Conservation (phyloP, 2,888 invertebrate species). For the Oscheius sp. region DNA sequence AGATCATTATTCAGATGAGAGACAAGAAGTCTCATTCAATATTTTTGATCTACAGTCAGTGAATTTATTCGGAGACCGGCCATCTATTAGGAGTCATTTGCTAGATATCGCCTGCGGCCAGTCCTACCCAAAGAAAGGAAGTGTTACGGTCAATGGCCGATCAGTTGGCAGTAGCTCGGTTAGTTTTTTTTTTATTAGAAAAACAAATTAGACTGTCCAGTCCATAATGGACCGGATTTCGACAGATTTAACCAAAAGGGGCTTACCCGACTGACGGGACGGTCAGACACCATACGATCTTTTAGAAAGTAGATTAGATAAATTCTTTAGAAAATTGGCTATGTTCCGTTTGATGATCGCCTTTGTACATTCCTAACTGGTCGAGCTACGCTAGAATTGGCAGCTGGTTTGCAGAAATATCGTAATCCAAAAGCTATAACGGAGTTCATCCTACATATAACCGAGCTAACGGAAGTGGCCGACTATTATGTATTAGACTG, state of each 20-base stretch:
- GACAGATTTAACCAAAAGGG: no score
- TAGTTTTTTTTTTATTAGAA: no score
- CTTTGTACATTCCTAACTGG: constrained; percentile 11
- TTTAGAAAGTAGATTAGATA: background rate
- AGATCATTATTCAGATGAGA: background rate
- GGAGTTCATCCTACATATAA: constrained; percentile 5
- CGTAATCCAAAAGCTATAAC: background rate
- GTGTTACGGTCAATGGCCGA: constrained; percentile 3
- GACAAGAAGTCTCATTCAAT: background rate
- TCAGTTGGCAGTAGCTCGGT: no score
- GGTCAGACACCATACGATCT: background rate
- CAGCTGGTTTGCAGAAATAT: background rate
- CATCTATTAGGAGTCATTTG: background rate
- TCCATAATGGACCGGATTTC: no score
- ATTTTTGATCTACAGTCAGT: constrained; percentile 2
- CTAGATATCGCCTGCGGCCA: constrained; percentile 24
- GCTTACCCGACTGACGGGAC: background rate
- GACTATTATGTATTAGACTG: background rate
- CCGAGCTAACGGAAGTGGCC: constrained; percentile 2
- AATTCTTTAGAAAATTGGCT: constrained; percentile 1
- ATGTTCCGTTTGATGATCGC: constrained; percentile 14
- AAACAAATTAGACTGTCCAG: no score
- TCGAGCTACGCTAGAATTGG: constrained; percentile 2
- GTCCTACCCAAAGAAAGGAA: constrained; percentile 5
- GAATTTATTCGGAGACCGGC: constrained; percentile 7